Percentiles rank a stretch among this genome's conserved stretches.
Evolutionary conservation across 2,113 vertebrate genomes (phyloP).

Genomic region (Columbina picui): DNA sequence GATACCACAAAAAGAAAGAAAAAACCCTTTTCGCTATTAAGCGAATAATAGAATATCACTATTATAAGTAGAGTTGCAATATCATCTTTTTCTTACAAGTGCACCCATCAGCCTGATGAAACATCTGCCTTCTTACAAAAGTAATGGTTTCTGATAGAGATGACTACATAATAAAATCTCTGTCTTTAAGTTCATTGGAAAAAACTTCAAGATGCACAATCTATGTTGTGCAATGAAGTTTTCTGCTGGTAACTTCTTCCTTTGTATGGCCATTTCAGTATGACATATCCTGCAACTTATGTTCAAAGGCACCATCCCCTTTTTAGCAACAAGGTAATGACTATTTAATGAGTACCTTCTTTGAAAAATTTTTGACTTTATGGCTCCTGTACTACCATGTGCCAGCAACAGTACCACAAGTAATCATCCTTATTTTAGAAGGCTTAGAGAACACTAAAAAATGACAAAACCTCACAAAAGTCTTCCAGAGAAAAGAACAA

Average conservation of each 20-base stretch:
- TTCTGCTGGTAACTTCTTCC: not conserved
- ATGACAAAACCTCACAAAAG: not conserved
- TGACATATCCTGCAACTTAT: rapidly evolving
- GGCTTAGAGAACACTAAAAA: not conserved
- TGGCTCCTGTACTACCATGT: not conserved
- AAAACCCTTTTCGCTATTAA: not conserved
- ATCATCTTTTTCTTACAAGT: not conserved
- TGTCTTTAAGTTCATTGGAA: not conserved
- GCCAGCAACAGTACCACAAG: rapidly evolving
- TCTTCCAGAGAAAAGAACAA: not conserved
- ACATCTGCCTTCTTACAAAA: not conserved
- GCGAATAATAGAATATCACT: not conserved
- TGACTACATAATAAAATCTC: not conserved
- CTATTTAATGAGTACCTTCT: not conserved
- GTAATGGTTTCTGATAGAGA: not conserved
- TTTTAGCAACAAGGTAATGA: not conserved
- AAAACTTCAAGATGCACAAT: not conserved
- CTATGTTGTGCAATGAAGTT: not conserved
- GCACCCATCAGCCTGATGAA: not conserved
- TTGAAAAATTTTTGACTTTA: not conserved
- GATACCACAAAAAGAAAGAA: not conserved
- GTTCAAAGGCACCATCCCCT: not conserved
- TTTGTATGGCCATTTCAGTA: not conserved
- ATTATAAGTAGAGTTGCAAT: not conserved
- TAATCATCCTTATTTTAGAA: not conserved